Percentiles rank a stretch among this genome's conserved stretches.
Evolutionary conservation across 2,113 vertebrate species (phyloP).

Genomic region (Oophaga pumilio): DNA sequence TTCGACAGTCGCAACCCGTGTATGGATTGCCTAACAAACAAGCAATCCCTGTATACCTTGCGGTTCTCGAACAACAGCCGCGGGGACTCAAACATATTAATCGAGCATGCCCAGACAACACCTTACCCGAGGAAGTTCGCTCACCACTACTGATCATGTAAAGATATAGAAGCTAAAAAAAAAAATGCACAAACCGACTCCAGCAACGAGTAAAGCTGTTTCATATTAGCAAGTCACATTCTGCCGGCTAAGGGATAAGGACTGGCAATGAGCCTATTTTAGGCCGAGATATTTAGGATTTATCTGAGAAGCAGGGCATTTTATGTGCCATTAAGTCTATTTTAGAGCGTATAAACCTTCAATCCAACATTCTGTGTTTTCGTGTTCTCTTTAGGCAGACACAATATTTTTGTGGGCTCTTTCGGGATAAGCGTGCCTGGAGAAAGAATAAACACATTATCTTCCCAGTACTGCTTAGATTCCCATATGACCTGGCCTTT

Average conservation of each 20-base stretch:
- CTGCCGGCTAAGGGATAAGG: neutral
- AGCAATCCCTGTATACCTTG: no score
- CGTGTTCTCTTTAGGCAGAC: conserved; percentile 5
- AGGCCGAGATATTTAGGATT: neutral
- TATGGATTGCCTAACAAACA: no score
- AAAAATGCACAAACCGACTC: neutral
- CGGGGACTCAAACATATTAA: no score
- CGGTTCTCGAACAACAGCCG: no score
- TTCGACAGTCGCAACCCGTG: no score
- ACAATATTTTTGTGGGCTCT: conserved; percentile 28
- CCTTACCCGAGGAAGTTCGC: no score
- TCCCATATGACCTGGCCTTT: conserved; percentile 19
- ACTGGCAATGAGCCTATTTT: neutral
- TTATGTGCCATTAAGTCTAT: conserved; percentile 20
- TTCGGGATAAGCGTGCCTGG: conserved; percentile 9
- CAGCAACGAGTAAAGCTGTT: neutral
- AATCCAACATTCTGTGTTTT: neutral
- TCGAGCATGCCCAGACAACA: no score
- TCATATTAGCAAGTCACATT: neutral
- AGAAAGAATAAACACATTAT: conserved; percentile 31
- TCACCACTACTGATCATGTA: no score
- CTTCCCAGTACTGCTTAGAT: neutral
- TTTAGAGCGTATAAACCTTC: conserved; percentile 10
- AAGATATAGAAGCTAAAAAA: neutral
- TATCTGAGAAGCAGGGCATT: neutral